These are phyloP conservation scores for Idaea aversata DNA, from an alignment of 2,888 invertebrate species.

Conservation along the genomic window DNA sequence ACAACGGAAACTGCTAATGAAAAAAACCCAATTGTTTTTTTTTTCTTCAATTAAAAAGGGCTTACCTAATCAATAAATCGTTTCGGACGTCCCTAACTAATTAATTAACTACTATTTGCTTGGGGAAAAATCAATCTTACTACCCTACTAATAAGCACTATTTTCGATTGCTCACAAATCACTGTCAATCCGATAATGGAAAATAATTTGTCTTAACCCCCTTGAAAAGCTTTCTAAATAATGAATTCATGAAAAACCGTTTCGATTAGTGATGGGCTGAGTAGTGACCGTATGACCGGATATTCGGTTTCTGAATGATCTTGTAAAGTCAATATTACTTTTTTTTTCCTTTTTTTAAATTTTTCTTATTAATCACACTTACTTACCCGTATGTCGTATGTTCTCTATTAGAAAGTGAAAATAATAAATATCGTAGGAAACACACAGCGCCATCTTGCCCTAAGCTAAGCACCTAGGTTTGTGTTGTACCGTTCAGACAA, in stretches of 20 bases:
- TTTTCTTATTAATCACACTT: too few relatives aligned
- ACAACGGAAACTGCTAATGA: too few relatives aligned
- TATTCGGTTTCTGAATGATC: too few relatives aligned
- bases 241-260: conserved; percentile 29
- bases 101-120: neutral
- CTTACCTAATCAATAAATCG: neutral
- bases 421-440: too few relatives aligned
- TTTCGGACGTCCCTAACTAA: neutral
- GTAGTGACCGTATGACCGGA: neutral
- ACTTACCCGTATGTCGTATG: too few relatives aligned
- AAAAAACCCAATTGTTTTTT: too few relatives aligned
- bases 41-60: neutral
- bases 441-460: too few relatives aligned
- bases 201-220: conserved; percentile 32
- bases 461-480: too few relatives aligned
- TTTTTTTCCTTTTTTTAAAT: too few relatives aligned
- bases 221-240: conserved; percentile 31
- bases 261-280: neutral
- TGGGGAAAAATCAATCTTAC: conserved; percentile 1
- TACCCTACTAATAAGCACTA: conserved; percentile 24
- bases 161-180: conserved; percentile 33
- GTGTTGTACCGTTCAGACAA: too few relatives aligned
- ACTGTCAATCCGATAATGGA: conserved; percentile 31
- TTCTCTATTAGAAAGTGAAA: too few relatives aligned
- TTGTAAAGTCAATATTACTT: too few relatives aligned